Conservation (phyloP, 2,113 vertebrate species). For the Campylorhamphus procurvoides region DNA sequence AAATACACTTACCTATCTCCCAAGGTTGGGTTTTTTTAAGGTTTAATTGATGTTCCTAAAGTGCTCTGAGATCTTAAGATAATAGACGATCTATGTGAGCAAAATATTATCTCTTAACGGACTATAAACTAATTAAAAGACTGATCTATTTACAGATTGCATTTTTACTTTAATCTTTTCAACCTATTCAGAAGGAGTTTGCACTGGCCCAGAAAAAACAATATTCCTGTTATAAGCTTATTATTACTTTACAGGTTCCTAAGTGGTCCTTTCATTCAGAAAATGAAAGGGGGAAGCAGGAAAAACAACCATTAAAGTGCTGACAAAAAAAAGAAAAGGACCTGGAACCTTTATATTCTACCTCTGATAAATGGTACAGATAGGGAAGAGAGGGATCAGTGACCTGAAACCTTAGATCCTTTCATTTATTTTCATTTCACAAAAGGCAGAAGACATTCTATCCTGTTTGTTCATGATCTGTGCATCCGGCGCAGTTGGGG, state of each 20-base stretch:
- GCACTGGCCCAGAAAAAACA: conserved; percentile 35
- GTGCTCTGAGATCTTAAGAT: conserved; percentile 58
- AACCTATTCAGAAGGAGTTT: conserved; percentile 18
- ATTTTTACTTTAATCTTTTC: conserved; percentile 58
- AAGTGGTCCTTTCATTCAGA: conserved; percentile 57
- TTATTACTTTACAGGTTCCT: conserved; percentile 61
- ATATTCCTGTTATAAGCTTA: conserved; percentile 57
- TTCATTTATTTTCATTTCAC: conserved; percentile 74
- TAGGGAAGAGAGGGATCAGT: conserved; percentile 67
- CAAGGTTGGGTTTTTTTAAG: conserved; percentile 6
- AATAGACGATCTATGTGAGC: conserved; percentile 28
- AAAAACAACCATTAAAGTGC: conserved; percentile 60
- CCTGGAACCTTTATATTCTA: conserved; percentile 64
- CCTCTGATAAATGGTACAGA: conserved; percentile 72
- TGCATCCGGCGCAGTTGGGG: conserved; percentile 52
- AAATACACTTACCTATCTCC: conserved; percentile 59
- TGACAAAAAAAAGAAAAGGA: conserved; percentile 20
- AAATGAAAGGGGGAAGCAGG: conserved; percentile 50
- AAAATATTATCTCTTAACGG: conserved; percentile 62
- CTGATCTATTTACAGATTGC: conserved; percentile 58
- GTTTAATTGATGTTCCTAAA: conserved; percentile 60
- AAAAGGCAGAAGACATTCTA: conserved; percentile 73
- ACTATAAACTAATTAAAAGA: conserved; percentile 58
- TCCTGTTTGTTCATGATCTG: conserved; percentile 68
- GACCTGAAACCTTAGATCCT: conserved; percentile 73